Evolutionary conservation across 2,113 vertebrate genomes (phyloP).

Genomic region (Clarias gariepinus): DNA sequence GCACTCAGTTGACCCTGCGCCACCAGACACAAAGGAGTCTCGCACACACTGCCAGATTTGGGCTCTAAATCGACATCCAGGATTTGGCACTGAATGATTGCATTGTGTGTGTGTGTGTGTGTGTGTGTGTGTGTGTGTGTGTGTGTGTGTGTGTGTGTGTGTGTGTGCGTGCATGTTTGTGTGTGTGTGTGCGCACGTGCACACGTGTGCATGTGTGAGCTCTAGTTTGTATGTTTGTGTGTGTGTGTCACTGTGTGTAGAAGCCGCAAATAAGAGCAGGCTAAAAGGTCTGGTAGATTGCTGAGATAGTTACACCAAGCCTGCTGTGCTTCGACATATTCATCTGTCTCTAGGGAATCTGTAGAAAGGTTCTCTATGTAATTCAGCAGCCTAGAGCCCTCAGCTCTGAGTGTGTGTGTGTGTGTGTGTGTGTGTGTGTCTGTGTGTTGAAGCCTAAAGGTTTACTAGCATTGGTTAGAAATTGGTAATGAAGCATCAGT

Average conservation of each 20-base stretch:
- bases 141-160: neutral
- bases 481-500: neutral
- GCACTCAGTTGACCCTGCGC: slow-evolving; percentile 65
- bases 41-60: neutral
- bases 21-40: slow-evolving; percentile 58
- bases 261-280: slow-evolving; percentile 10
- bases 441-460: neutral
- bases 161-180: too few relatives aligned
- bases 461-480: neutral
- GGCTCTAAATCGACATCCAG: slow-evolving; percentile 17
- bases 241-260: neutral
- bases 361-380: neutral
- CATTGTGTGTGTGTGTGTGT: neutral
- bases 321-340: slow-evolving; percentile 21
- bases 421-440: slow-evolving; percentile 12
- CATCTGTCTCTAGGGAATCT: neutral
- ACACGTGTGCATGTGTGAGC: neutral
- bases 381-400: neutral
- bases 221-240: neutral
- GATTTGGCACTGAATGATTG: slow-evolving; percentile 36
- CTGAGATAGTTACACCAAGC: slow-evolving; percentile 23
- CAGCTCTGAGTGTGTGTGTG: neutral
- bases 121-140: neutral
- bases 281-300: slow-evolving; percentile 8
- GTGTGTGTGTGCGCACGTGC: neutral